phyloP scores from a whole-genome alignment of 2,888 invertebrate species.

The Nudaria mundana region DNA sequence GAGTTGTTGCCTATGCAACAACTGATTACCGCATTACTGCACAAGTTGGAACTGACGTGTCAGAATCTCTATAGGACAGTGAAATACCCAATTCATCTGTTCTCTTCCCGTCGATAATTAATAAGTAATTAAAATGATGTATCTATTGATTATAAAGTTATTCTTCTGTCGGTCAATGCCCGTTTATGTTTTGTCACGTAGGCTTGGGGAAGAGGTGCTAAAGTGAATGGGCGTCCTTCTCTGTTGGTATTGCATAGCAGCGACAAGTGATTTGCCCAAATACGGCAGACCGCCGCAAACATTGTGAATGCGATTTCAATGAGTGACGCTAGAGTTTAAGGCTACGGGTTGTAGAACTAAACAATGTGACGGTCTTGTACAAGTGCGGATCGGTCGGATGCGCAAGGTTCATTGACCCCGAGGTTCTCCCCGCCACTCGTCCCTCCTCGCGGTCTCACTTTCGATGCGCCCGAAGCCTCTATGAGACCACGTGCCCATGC shows the following conservation, averaged over 20 bases:
- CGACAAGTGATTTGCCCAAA: constrained; percentile 28
- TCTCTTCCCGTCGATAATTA: constrained; percentile 71
- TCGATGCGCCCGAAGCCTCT: constrained; percentile 73
- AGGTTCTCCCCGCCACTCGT: constrained; percentile 43
- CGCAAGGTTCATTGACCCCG: constrained; percentile 68
- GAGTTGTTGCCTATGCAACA: too few species aligned
- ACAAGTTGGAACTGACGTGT: too few species aligned
- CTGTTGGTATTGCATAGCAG: too few species aligned
- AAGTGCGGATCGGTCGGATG: constrained; percentile 76
- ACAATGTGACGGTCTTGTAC: constrained; percentile 73
- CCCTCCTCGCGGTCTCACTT: constrained; percentile 68
- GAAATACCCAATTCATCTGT: constrained; percentile 73
- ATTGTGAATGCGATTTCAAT: constrained; percentile 43
- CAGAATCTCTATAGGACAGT: too few species aligned
- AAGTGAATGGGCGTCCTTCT: too few species aligned
- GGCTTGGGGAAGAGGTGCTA: too few species aligned
- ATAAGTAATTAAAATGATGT: too few species aligned
- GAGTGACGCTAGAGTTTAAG: constrained; percentile 43
- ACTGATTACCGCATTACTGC: constrained; percentile 41
- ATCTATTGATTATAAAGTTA: too few species aligned
- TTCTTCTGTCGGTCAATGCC: too few species aligned
- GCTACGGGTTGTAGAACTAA: constrained; percentile 62
- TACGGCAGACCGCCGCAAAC: constrained; percentile 32
- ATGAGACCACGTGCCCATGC: constrained; percentile 70
- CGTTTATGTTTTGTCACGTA: too few species aligned